Evolutionary conservation across 2,797 vertebrate species (phyloP).

Genomic region (Gymnoscopelus microlampas): DNA sequence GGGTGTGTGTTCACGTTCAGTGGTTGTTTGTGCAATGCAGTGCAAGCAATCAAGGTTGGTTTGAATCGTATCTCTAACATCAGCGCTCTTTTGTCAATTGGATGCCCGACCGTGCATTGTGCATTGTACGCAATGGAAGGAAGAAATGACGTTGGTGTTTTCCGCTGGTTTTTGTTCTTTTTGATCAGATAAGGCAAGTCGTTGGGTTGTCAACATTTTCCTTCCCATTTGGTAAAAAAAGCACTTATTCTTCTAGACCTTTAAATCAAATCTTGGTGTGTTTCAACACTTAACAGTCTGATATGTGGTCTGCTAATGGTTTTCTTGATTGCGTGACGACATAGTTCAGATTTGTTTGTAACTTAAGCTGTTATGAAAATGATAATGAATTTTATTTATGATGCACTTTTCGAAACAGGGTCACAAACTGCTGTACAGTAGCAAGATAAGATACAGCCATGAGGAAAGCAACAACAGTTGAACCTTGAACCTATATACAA

Average conservation of each 20-base stretch:
- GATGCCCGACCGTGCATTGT: slow-evolving; percentile 9
- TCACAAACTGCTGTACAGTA: no score
- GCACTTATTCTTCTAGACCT: no score
- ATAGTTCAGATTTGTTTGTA: no score
- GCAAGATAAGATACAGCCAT: no score
- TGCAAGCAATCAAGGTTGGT: slow-evolving; percentile 22
- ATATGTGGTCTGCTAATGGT: no score
- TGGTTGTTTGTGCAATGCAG: slow-evolving; percentile 51
- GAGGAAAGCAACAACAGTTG: no score
- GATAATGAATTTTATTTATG: no score
- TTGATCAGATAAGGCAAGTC: slow-evolving; percentile 10
- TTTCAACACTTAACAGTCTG: no score
- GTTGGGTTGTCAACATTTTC: not conserved
- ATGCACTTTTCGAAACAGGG: no score
- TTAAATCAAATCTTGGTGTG: no score
- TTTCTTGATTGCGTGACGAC: not conserved
- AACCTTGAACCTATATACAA: no score
- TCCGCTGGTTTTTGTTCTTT: not conserved
- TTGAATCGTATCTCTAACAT: slow-evolving; percentile 43
- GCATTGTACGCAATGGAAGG: slow-evolving; percentile 22
- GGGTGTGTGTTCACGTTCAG: slow-evolving; percentile 26
- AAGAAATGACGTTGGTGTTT: slow-evolving; percentile 38
- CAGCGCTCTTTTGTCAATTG: slow-evolving; percentile 37
- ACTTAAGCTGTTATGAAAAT: no score
- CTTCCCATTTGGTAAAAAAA: slow-evolving; percentile 1